Evolutionary conservation across 2,797 vertebrate genomes (phyloP).

Genomic region (Falco columbarius): DNA sequence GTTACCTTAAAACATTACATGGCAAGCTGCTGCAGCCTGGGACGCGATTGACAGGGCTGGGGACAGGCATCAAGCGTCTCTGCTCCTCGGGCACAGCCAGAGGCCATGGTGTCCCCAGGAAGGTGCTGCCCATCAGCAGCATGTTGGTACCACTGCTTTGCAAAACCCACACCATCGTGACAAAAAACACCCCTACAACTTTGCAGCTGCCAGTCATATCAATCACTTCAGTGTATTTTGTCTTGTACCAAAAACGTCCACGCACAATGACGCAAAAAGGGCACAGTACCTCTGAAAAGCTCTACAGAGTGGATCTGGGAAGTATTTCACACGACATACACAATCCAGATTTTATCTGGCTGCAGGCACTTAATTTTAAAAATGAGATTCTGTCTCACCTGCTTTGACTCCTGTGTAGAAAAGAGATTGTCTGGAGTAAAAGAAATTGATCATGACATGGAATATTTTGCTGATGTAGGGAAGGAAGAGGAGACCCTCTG

Average conservation of each 20-base stretch:
- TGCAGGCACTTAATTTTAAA: background rate
- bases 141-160: fast-evolving
- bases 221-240: background rate
- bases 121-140: fast-evolving
- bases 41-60: background rate
- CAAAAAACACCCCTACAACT: background rate
- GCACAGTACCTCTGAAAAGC: background rate
- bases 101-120: background rate
- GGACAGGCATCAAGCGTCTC: background rate
- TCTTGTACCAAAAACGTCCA: background rate
- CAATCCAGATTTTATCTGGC: background rate
- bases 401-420: background rate
- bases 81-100: background rate
- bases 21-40: background rate
- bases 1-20: background rate
- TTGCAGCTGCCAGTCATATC: background rate
- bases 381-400: background rate
- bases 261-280: fast-evolving
- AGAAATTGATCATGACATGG: background rate
- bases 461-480: too few relatives aligned
- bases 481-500: background rate
- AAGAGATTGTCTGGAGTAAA: background rate
- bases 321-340: background rate
- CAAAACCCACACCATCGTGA: fast-evolving
- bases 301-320: background rate